Conservation (phyloP, 2,113 vertebrate genomes). For the Spea multiplicata region DNA sequence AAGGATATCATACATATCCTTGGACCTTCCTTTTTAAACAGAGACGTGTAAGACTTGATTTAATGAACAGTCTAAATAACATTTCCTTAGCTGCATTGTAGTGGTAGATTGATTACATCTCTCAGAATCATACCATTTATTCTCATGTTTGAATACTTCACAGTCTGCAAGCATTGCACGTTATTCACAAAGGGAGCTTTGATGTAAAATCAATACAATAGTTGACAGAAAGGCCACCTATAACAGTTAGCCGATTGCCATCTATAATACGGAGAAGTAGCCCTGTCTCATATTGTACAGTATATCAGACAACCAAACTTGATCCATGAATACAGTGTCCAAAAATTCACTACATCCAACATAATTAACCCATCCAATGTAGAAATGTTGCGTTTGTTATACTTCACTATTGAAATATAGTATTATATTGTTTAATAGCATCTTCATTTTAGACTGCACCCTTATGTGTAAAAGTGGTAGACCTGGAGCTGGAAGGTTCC, state of each 20-base stretch:
- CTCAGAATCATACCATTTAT: not conserved
- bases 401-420: no score
- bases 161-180: not conserved
- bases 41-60: no score
- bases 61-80: no score
- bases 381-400: no score
- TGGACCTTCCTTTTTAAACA: no score
- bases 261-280: constrained; percentile 27
- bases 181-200: constrained; percentile 1
- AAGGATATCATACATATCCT: no score
- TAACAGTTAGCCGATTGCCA: constrained; percentile 30
- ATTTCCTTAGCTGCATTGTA: not conserved
- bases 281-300: not conserved
- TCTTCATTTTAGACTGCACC: no score
- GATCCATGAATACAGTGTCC: not conserved
- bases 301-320: constrained; percentile 9
- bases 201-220: constrained; percentile 32
- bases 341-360: not conserved
- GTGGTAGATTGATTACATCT: not conserved
- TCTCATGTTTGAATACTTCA: constrained; percentile 9
- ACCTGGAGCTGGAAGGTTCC: no score
- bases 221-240: constrained; percentile 30
- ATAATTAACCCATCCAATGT: no score
- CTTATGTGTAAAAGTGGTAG: no score
- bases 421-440: no score